A percentile compares a stretch with the other conserved stretches of the same genome.
These are phyloP conservation scores for Spea multiplicata DNA, from an alignment of 2,113 vertebrate genomes.

Conservation along the genomic window DNA sequence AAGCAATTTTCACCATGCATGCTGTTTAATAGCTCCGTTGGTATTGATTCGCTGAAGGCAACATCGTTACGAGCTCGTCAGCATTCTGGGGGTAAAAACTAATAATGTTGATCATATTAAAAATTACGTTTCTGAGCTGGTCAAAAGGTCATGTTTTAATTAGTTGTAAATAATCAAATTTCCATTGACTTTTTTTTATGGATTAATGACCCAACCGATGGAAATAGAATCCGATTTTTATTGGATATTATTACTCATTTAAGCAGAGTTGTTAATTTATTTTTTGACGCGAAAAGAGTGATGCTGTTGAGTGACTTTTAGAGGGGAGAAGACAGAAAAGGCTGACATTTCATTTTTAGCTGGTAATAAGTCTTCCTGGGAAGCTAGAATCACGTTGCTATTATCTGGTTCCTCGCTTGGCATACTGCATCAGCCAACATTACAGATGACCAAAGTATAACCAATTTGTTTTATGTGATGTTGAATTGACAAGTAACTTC, in stretches of 20 bases:
- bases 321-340: background rate
- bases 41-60: slow-evolving; percentile 61
- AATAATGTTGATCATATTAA: slow-evolving; percentile 32
- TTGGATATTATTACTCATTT: slow-evolving; percentile 43
- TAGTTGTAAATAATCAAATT: slow-evolving; percentile 51
- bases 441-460: too few species aligned
- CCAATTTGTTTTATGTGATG: too few species aligned
- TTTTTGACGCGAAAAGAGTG: slow-evolving; percentile 61
- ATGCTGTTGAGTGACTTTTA: slow-evolving; percentile 49
- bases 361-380: too few species aligned
- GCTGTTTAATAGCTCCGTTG: slow-evolving; percentile 61
- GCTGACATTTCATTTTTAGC: background rate
- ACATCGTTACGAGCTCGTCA: slow-evolving; percentile 60
- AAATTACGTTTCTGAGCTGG: slow-evolving; percentile 50
- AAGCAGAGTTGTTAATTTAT: slow-evolving; percentile 52
- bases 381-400: too few species aligned
- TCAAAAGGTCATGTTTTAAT: slow-evolving; percentile 58
- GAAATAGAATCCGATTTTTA: slow-evolving; percentile 50
- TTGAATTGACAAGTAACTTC: too few species aligned
- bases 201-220: slow-evolving; percentile 52
- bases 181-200: slow-evolving; percentile 49
- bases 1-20: slow-evolving; percentile 56
- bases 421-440: too few species aligned
- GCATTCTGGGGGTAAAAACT: slow-evolving; percentile 52
- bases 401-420: too few species aligned